Evolutionary conservation across 2,797 vertebrate genomes (phyloP), one percentile per base, ranked within the genome.

Genomic region (Masticophis lateralis): DNA sequence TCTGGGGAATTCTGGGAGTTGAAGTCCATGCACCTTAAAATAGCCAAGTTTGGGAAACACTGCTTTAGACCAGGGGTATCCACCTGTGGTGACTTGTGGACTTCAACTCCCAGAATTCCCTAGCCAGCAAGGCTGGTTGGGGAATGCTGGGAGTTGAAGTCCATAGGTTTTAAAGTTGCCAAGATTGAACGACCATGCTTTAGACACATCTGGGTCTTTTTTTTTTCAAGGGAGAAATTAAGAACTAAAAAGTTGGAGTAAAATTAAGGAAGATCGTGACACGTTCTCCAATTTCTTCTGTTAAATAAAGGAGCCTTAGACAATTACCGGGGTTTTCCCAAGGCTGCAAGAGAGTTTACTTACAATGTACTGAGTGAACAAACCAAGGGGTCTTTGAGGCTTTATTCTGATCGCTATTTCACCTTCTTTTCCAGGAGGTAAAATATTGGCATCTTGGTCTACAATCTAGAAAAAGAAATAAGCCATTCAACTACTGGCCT

Each of bases 301-400:
- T 32, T 51, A 61, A 61, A 28, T 32, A 53, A n/a, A 57, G 1
- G 28, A 22, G 10, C 27, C 63, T 20, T 53, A 47, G 2, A 14
- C 5, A 93, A 1, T 0, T 91, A 51, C 13, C 87, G 47, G 94
- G 12, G 28, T 94, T 94, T 32, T 56, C 12, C 25, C 91, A n/a
- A 55, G 14, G 2, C 2, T 47, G 13, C 25, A 91, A 91, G 92
- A 13, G 10, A 55, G 28, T 59, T 90, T 90, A 83, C 94, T 96
- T 97, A 98, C 98, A 93, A 98, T 95, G 88, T 98, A 98, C 94
- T 96, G 97, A 13, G 98, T 97, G 94, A 98, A 98, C 55, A 98
- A 97, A 79, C 97, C 97, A 88, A 98, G 95, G 0, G 98, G 98
- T 92, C 95, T 97, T 92, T 95, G 61, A 3, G 98, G 98, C 95